These are phyloP conservation scores for Eupithecia tripunctaria DNA, from an alignment of 2,888 invertebrate species.

Conservation along the genomic window DNA sequence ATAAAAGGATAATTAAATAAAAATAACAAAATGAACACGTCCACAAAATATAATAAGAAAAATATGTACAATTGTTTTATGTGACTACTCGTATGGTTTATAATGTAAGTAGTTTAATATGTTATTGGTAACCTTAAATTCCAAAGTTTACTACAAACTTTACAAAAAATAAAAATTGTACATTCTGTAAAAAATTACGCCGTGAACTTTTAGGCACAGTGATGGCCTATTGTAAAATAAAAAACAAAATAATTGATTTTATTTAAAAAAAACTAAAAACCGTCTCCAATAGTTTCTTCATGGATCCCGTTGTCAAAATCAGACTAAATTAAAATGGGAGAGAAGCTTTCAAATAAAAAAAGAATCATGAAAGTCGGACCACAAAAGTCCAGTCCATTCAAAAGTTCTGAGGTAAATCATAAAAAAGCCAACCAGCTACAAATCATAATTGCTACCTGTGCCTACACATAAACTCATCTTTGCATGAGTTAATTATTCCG, in stretches of 20 bases:
- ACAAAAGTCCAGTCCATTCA: too few species aligned
- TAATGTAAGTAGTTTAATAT: constrained; percentile 34
- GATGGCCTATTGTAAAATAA: neutral
- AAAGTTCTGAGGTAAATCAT: too few species aligned
- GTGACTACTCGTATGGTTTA: constrained; percentile 31
- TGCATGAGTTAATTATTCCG: constrained; percentile 22
- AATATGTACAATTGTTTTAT: constrained; percentile 73
- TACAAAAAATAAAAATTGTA: constrained; percentile 46
- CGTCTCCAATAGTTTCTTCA: too few species aligned
- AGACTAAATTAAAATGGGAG: too few species aligned
- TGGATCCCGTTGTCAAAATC: too few species aligned
- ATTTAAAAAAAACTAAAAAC: too few species aligned
- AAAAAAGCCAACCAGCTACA: too few species aligned
- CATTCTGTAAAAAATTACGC: constrained; percentile 27
- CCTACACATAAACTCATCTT: constrained; percentile 28
- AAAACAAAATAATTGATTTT: neutral
- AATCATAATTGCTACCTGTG: constrained; percentile 20
- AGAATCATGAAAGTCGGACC: too few species aligned
- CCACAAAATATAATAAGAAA: constrained; percentile 81
- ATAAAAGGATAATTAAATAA: constrained; percentile 45
- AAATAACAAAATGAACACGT: constrained; percentile 58
- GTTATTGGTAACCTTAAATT: constrained; percentile 50
- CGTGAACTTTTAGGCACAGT: neutral
- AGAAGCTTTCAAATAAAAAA: too few species aligned
- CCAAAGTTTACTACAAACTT: constrained; percentile 37